Evolutionary conservation across 1,140 invertebrate genomes (phyloP).

Genomic region (Formica exsecta): DNA sequence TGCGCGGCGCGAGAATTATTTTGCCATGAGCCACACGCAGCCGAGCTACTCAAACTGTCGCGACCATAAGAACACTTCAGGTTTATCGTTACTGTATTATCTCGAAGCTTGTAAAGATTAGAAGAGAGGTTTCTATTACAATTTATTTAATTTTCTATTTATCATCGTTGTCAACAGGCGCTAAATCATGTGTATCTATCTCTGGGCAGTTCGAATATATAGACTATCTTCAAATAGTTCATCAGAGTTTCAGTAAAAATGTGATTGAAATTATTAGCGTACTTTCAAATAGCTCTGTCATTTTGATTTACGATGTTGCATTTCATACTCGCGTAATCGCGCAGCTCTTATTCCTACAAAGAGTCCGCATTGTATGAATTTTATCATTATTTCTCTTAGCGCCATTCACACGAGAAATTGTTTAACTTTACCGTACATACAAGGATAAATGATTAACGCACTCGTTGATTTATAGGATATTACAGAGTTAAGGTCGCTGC

Average conservation of each 20-base stretch:
- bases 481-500: neutral
- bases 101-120: neutral
- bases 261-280: neutral
- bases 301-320: constrained; percentile 24
- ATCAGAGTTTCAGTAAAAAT: neutral
- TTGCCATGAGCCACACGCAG: constrained; percentile 22
- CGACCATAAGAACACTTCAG: constrained; percentile 20
- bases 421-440: constrained; percentile 15
- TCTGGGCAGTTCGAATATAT: neutral
- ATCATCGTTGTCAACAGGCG: neutral
- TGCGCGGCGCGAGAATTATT: constrained; percentile 69
- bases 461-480: constrained; percentile 61
- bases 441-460: constrained; percentile 58
- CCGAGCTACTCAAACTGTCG: constrained; percentile 14
- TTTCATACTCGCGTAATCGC: neutral
- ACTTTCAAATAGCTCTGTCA: constrained; percentile 5
- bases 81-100: constrained; percentile 22
- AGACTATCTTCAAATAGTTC: neutral
- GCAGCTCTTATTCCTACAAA: neutral
- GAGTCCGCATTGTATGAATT: constrained; percentile 14
- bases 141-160: constrained; percentile 31
- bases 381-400: neutral
- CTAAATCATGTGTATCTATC: neutral
- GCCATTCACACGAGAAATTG: constrained; percentile 24
- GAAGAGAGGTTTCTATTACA: neutral